These are phyloP conservation scores for Amazonetta brasiliensis DNA, from an alignment of 2,797 vertebrate genomes.

Conservation along the genomic window DNA sequence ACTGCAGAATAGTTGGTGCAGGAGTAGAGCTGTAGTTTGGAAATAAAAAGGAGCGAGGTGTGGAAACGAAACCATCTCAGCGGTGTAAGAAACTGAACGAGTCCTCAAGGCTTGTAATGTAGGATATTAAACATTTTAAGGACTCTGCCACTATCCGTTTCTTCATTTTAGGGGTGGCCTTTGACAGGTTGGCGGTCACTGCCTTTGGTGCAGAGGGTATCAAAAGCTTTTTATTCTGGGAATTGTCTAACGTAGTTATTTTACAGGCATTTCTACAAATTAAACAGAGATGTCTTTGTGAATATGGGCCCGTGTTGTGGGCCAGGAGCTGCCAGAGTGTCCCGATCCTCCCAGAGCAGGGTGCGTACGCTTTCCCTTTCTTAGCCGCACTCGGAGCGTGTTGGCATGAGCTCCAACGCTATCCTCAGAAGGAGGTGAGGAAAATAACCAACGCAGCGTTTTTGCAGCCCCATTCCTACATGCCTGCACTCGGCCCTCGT, in stretches of 20 bases:
- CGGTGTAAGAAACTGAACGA: background rate
- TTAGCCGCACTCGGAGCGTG: fast-evolving
- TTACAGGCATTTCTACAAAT: background rate
- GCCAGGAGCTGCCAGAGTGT: fast-evolving
- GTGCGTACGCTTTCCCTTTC: fast-evolving
- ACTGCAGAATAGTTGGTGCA: background rate
- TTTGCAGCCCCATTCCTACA: fast-evolving
- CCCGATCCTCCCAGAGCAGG: fast-evolving
- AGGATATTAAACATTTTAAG: background rate
- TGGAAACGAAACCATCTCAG: slow-evolving; percentile 6
- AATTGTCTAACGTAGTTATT: background rate
- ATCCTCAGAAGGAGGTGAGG: background rate
- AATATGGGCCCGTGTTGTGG: fast-evolving
- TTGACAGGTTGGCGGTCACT: background rate
- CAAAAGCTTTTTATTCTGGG: background rate
- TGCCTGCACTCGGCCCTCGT: background rate
- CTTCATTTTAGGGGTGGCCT: background rate
- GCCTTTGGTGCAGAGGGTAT: background rate
- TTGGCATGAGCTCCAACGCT: background rate
- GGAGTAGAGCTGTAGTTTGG: slow-evolving; percentile 15
- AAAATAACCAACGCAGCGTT: fast-evolving
- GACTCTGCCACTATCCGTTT: background rate
- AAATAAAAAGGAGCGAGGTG: slow-evolving; percentile 24
- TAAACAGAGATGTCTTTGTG: fast-evolving
- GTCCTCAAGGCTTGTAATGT: background rate